These are phyloP conservation scores for Condylura cristata DNA, from an alignment of 2,113 vertebrate species.

Conservation along the genomic window DNA sequence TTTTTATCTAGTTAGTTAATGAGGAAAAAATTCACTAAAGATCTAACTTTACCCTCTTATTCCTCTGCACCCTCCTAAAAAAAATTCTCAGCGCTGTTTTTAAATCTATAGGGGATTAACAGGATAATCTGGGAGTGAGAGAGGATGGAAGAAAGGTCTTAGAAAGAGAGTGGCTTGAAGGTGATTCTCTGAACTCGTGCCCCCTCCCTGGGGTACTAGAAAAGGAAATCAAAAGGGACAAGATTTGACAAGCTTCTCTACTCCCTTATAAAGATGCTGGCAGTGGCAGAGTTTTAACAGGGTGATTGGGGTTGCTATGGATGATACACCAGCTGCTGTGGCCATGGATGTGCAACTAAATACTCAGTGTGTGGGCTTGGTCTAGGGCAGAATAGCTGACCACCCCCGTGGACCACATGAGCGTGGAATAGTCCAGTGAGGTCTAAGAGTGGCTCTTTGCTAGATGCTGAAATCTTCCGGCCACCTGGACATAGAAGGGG, in stretches of 20 bases:
- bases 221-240: not conserved
- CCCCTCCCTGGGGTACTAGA: not conserved
- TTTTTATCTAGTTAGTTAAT: not conserved
- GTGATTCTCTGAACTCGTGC: not conserved
- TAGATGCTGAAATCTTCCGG: not conserved
- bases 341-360: not conserved
- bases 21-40: not conserved
- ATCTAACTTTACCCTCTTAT: not conserved
- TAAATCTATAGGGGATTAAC: not conserved
- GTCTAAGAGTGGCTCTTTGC: not conserved
- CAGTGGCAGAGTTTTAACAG: not conserved
- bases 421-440: not conserved
- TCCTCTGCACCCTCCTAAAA: not conserved
- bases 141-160: not conserved
- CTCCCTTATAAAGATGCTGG: not conserved
- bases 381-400: not conserved
- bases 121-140: not conserved
- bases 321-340: not conserved
- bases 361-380: no score
- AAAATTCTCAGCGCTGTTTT: not conserved
- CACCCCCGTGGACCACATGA: not conserved
- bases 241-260: not conserved
- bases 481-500: not conserved
- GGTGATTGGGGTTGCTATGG: not conserved
- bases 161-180: not conserved